These are phyloP conservation scores for Ophion costatus DNA, from an alignment of 2,888 invertebrate genomes.

Conservation along the genomic window DNA sequence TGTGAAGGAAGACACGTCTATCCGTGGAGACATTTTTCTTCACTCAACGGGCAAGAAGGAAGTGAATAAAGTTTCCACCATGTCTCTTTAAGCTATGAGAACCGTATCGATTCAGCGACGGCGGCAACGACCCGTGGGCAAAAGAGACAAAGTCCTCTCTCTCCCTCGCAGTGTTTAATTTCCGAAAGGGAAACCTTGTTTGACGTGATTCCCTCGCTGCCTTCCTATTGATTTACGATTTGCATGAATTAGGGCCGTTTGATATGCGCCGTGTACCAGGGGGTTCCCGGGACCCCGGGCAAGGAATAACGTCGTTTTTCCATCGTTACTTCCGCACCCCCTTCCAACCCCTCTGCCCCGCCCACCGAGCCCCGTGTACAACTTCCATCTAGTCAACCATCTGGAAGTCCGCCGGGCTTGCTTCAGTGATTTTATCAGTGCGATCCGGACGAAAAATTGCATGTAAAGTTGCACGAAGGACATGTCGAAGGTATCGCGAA, in stretches of 20 bases:
- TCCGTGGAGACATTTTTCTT: not conserved
- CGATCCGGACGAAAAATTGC: not conserved
- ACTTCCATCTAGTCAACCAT: slow-evolving; percentile 27
- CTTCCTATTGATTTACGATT: slow-evolving; percentile 61
- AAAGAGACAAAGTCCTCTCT: slow-evolving; percentile 31
- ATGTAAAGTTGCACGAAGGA: slow-evolving; percentile 21
- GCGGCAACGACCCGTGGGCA: slow-evolving; percentile 10
- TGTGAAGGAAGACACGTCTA: not conserved
- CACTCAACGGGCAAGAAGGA: not conserved
- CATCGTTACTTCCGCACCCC: not conserved
- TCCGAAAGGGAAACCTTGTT: slow-evolving; percentile 53
- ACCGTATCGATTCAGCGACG: slow-evolving; percentile 43
- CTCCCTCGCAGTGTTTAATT: slow-evolving; percentile 46
- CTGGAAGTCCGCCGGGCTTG: slow-evolving; percentile 7
- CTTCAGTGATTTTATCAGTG: slow-evolving; percentile 30
- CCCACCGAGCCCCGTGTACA: slow-evolving; percentile 8
- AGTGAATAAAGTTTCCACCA: slow-evolving; percentile 32
- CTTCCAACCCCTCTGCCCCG: not conserved
- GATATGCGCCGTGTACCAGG: slow-evolving; percentile 48
- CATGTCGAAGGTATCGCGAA: slow-evolving; percentile 1
- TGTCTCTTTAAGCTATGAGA: slow-evolving; percentile 50
- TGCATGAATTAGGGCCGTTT: slow-evolving; percentile 59
- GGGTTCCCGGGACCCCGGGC: slow-evolving; percentile 12
- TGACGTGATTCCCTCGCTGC: slow-evolving; percentile 42
- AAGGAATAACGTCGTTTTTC: slow-evolving; percentile 17